Conservation (phyloP, 2,797 vertebrate genomes). For the Yasuhikotakia modesta region DNA sequence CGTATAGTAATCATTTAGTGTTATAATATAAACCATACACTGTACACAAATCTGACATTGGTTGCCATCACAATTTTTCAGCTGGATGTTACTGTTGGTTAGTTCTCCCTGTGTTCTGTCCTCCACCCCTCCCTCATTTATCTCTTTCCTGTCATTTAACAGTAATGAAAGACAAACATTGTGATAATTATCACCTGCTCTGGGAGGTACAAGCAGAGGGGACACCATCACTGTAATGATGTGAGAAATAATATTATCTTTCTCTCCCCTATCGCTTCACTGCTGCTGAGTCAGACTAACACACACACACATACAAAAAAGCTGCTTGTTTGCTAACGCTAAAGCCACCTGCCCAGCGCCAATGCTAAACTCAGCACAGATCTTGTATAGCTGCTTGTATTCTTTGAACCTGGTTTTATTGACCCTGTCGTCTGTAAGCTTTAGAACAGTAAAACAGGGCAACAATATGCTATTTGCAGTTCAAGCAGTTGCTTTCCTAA, state of each 20-base stretch:
- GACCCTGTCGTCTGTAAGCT: neutral
- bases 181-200: constrained; percentile 74
- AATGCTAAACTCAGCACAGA: constrained; percentile 2
- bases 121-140: constrained; percentile 32
- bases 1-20: neutral
- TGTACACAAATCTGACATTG: too few relatives aligned
- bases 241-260: constrained; percentile 82
- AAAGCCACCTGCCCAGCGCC: constrained; percentile 30
- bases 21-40: too few relatives aligned
- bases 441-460: too few relatives aligned
- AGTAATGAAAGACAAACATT: constrained; percentile 82
- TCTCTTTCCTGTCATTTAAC: constrained; percentile 65
- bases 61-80: neutral
- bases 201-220: constrained; percentile 66
- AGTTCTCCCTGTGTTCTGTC: constrained; percentile 37
- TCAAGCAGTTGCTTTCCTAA: neutral
- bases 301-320: neutral
- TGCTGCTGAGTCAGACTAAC: constrained; percentile 75
- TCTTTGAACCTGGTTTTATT: constrained; percentile 4
- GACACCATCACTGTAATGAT: constrained; percentile 67
- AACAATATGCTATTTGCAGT: too few relatives aligned
- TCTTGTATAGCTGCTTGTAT: neutral
- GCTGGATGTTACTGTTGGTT: constrained; percentile 33
- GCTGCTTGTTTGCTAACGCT: constrained; percentile 4
- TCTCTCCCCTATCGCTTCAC: constrained; percentile 66